Base-by-base conservation (phyloP, 2,888 invertebrate species). In the Elysia crispata region DNA sequence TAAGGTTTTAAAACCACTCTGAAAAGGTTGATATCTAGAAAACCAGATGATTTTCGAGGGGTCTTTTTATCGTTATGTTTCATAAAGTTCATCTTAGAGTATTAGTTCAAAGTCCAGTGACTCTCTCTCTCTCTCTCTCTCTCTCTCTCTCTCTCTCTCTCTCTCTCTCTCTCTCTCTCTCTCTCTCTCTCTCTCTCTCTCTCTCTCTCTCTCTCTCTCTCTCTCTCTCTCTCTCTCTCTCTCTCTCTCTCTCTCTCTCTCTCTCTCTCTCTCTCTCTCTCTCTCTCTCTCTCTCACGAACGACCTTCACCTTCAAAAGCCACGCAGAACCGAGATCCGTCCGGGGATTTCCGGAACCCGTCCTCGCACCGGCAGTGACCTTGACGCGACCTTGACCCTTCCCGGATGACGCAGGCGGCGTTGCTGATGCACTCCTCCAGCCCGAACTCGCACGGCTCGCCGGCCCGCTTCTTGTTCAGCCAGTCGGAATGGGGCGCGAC, bases 381-480 rank as follows among this genome's bases (percentile, higher is more conserved):
- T 1, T 72, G 64, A 11, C 77, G 77, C 6, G 28, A 49, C 57
- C 41, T 41, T 41, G 41, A 41, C 41, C 41, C 62, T n/a, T 49
- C 20, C 20, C 28, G 18, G 18, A 60, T 15, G 23, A 54, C 50
- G 30, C 76, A 76, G 13, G 50, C 31, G 50, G 76, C 76, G 31
- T 67, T 57, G n/a, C 54, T 64, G 6, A 76, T 67, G 67, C 76
- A 76, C 67, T 76, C 66, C 3, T 30, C 11, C 23, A 67, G 50
- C 1, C 67, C 67, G 28, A 28, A 28, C 1, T 15, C 66, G n/a
- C 76, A 76, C 8, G 28, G 1, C 25, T 76, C 67, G 8, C 76
- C 76, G 3, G 54, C 54, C 67, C 28, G 31, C 23, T 49, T 76
- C 18, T n/a, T 23, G 49, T 41, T 62, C 15, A 8, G 18, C 64